Evolutionary conservation across 1,140 invertebrate species (phyloP).

Genomic region (Macrobrachium nipponense): DNA sequence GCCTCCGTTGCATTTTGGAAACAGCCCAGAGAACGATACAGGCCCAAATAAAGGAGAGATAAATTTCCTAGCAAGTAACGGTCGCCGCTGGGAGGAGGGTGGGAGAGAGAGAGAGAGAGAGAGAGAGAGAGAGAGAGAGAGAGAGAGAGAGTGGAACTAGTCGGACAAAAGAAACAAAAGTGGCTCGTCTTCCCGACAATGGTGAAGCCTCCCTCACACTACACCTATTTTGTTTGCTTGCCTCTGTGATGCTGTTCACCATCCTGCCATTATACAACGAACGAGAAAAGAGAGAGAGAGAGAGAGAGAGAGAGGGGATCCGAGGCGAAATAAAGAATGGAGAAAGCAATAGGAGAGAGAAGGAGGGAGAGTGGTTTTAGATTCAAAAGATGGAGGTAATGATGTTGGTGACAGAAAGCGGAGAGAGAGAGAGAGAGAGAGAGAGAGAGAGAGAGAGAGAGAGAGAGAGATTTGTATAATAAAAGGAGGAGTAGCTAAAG

Average conservation of each 20-base stretch:
- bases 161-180: constrained; percentile 54
- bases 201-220: constrained; percentile 34
- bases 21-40: not conserved
- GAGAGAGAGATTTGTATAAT: not conserved
- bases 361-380: too few relatives aligned
- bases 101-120: not conserved
- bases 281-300: not conserved
- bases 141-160: constrained; percentile 36
- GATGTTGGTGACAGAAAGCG: not conserved
- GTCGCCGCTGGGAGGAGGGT: not conserved
- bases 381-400: not conserved
- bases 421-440: not conserved
- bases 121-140: constrained; percentile 15
- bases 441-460: not conserved
- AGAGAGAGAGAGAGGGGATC: not conserved
- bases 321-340: not conserved
- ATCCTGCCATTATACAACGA: constrained; percentile 26
- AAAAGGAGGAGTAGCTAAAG: not conserved
- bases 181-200: constrained; percentile 46
- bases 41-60: not conserved
- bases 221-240: constrained; percentile 37
- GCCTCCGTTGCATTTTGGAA: too few relatives aligned
- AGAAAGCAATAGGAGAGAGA: not conserved
- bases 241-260: constrained; percentile 30
- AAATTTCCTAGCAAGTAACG: not conserved